Base-by-base conservation (phyloP, 2,113 vertebrate species). In the Pan troglodytes region DNA sequence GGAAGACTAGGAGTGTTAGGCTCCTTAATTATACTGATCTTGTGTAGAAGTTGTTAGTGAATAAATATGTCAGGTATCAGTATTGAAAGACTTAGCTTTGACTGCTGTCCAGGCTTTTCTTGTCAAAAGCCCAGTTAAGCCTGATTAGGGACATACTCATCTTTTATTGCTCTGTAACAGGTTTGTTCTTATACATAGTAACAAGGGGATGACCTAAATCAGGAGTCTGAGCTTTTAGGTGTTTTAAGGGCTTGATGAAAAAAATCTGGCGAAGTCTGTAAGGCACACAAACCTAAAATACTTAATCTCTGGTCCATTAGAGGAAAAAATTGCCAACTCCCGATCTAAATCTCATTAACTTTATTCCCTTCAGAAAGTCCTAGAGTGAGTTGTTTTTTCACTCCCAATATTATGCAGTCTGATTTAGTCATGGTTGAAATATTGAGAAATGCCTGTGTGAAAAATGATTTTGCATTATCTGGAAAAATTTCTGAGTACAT, bases 401-500 rank as follows among this genome's bases (percentile, higher is more conserved):
- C 38, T 32, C 13, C 0, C 7, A 73, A 4, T 52, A 59, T 67
- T 90, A 45, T 70, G 14, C 11, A 45, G 12, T 88, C 57, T 91
- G 4, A 38, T 80, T 87, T 75, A 93, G 32, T 96, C 38, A 61
- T 93, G 30, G 4, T 52, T 90, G 86, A 84, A 25, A 38, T 88
- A 43, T 48, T 87, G 68, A 95, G 61, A 85, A 88, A 76, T 84
- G 45, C 35, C 45, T 82, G 14, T 72, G 25, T 96, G 89, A 78
- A 64, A 52, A 93, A 83, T 86, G 80, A 57, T 59, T 95, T 72
- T 88, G 70, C 25, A 43, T 92, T 93, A 43, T 80, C n/a, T 88
- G 73, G 64, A 94, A 95, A 96, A 95, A 92, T 76, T 35, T 43
- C 16, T 94, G 35, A 70, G 59, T 27, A 84, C 48, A 40, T 16